These are phyloP conservation scores for Rhinogobius similis DNA, from an alignment of 2,113 vertebrate species.

Conservation along the genomic window DNA sequence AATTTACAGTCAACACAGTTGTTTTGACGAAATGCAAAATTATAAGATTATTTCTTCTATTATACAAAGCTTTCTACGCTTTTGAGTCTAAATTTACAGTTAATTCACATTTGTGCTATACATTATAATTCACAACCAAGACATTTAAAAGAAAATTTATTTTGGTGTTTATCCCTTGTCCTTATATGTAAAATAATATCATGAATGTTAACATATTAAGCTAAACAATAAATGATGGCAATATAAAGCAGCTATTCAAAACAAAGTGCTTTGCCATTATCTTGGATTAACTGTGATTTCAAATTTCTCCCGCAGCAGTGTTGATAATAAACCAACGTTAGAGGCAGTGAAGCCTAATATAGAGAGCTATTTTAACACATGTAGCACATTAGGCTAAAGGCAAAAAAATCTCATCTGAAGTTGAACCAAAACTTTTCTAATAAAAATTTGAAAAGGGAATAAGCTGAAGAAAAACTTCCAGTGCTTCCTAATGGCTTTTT, in stretches of 20 bases:
- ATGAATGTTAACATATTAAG: conserved; percentile 37
- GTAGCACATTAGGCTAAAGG: neutral
- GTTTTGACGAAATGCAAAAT: too few relatives aligned
- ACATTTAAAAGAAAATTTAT: too few relatives aligned
- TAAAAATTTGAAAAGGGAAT: conserved; percentile 2
- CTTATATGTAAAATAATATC: neutral
- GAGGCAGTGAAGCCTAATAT: neutral
- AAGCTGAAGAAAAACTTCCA: neutral
- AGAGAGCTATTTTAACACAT: conserved; percentile 1
- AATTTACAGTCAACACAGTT: neutral
- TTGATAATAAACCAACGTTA: neutral
- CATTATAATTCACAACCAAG: too few relatives aligned
- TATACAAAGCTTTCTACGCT: too few relatives aligned
- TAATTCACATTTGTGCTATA: too few relatives aligned
- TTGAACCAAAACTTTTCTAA: neutral
- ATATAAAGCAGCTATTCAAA: conserved; percentile 19
- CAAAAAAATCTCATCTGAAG: neutral
- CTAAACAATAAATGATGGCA: conserved; percentile 23
- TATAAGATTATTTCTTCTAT: too few relatives aligned
- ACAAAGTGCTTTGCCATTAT: conserved; percentile 27
- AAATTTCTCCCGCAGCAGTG: conserved; percentile 3
- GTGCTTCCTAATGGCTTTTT: neutral
- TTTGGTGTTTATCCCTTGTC: neutral
- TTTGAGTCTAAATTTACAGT: too few relatives aligned
- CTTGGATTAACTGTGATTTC: conserved; percentile 1